Evolutionary conservation across 1,140 invertebrate genomes (phyloP).

Genomic region (Drosophila murphyi): DNA sequence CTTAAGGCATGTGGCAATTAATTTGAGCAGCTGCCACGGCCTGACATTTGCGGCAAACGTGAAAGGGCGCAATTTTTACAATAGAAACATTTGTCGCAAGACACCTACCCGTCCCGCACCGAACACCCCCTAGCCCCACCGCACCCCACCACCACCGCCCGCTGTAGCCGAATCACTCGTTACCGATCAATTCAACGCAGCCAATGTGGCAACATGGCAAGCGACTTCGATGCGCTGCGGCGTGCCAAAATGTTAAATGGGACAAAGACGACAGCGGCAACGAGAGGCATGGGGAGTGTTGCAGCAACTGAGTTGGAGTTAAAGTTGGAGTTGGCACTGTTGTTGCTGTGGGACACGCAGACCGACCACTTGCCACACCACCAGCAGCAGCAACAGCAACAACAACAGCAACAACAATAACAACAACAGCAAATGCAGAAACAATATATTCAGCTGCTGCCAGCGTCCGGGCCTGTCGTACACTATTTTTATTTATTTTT

Average conservation of each 20-base stretch:
- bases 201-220: constrained; percentile 38
- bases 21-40: constrained; percentile 45
- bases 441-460: constrained; percentile 17
- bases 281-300: background rate
- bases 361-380: constrained; percentile 60
- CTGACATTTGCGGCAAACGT: constrained; percentile 54
- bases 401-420: too few relatives aligned
- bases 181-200: constrained; percentile 41
- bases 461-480: constrained; percentile 12
- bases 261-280: constrained; percentile 50
- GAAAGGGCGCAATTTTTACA: constrained; percentile 55
- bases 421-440: background rate
- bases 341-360: too few relatives aligned
- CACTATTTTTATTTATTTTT: constrained; percentile 3
- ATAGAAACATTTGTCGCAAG: constrained; percentile 55
- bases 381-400: background rate
- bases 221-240: constrained; percentile 44
- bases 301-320: constrained; percentile 12
- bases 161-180: constrained; percentile 24
- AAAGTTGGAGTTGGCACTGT: background rate
- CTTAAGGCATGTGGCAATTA: constrained; percentile 47
- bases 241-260: constrained; percentile 71
- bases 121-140: too few relatives aligned
- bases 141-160: background rate
- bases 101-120: constrained; percentile 18